These are phyloP conservation scores for Misgurnus mizolepis DNA, from an alignment of 2,113 vertebrate genomes.

Conservation along the genomic window DNA sequence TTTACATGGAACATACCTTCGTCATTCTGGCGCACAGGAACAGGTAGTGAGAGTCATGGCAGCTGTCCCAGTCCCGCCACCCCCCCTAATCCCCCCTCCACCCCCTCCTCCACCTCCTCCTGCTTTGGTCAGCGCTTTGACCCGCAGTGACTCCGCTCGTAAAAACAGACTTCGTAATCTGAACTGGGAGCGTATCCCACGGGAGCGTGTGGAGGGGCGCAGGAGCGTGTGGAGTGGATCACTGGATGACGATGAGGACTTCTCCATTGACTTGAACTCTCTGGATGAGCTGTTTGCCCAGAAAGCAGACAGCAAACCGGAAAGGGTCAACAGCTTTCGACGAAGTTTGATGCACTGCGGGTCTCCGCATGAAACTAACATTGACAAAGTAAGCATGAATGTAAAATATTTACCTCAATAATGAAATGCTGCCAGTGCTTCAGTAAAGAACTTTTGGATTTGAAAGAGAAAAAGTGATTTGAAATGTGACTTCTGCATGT, in stretches of 20 bases:
- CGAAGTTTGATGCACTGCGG: conserved; percentile 59
- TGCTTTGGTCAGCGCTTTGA: conserved; percentile 54
- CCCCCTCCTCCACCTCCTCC: conserved; percentile 54
- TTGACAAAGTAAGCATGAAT: conserved; percentile 66
- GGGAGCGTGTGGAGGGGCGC: conserved; percentile 77
- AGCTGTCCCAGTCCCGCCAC: conserved; percentile 48
- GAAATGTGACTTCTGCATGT: too few species aligned
- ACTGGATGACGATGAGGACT: conserved; percentile 66
- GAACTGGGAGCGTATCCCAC: conserved; percentile 81
- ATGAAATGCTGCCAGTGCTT: background rate
- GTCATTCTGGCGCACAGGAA: conserved; percentile 36
- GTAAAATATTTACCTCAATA: background rate
- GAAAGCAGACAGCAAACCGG: conserved; percentile 66
- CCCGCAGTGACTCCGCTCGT: conserved; percentile 58
- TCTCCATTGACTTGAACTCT: conserved; percentile 75
- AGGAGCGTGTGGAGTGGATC: conserved; percentile 75
- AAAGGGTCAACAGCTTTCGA: conserved; percentile 59
- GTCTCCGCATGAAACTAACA: conserved; percentile 65
- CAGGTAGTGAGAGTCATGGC: conserved; percentile 73
- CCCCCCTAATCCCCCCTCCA: conserved; percentile 55
- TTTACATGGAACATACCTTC: conserved; percentile 70
- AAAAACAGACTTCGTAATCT: conserved; percentile 75
- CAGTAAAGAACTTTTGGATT: background rate
- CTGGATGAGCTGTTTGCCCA: conserved; percentile 79
- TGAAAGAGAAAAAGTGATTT: too few species aligned